A percentile compares a stretch with the other conserved stretches of the same genome.
Conservation (phyloP, 1,140 invertebrate species). For the Steinernema khuongi region DNA sequence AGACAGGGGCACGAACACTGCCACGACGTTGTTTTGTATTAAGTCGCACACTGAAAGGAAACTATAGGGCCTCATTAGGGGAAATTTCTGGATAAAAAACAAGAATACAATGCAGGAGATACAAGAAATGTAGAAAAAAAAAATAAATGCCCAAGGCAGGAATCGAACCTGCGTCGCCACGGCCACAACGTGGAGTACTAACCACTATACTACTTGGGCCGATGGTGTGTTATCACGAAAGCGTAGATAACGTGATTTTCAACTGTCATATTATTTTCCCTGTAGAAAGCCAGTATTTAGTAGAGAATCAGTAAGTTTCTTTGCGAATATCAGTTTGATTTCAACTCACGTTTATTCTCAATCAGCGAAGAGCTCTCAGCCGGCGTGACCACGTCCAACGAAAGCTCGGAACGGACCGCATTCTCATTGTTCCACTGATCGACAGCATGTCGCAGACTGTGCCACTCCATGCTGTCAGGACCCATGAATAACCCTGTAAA, state of each 20-base stretch:
- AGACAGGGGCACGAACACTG: constrained; percentile 41
- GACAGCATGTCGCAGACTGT: constrained; percentile 45
- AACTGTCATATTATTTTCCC: constrained; percentile 24
- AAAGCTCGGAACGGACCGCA: constrained; percentile 30
- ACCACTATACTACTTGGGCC: constrained; percentile 45
- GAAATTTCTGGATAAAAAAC: neutral
- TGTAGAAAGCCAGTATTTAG: too few species aligned
- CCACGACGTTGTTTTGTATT: constrained; percentile 47
- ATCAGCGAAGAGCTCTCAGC: constrained; percentile 25
- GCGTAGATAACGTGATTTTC: neutral
- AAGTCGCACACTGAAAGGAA: constrained; percentile 49
- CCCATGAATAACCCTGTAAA: constrained; percentile 1
- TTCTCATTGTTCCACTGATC: constrained; percentile 46
- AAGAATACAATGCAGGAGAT: too few species aligned
- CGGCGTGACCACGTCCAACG: constrained; percentile 33
- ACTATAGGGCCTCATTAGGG: neutral
- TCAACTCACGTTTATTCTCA: constrained; percentile 31
- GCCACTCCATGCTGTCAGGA: constrained; percentile 31
- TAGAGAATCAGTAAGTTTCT: neutral
- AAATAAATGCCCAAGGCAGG: constrained; percentile 26
- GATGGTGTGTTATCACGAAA: neutral
- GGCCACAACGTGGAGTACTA: constrained; percentile 47
- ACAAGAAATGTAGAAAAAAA: neutral
- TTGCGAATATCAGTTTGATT: neutral
- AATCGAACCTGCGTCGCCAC: constrained; percentile 45